A percentile compares a stretch with the other conserved stretches of the same genome.
Evolutionary conservation across 2,888 invertebrate species (phyloP).

Genomic region (Chloromyia formosa): DNA sequence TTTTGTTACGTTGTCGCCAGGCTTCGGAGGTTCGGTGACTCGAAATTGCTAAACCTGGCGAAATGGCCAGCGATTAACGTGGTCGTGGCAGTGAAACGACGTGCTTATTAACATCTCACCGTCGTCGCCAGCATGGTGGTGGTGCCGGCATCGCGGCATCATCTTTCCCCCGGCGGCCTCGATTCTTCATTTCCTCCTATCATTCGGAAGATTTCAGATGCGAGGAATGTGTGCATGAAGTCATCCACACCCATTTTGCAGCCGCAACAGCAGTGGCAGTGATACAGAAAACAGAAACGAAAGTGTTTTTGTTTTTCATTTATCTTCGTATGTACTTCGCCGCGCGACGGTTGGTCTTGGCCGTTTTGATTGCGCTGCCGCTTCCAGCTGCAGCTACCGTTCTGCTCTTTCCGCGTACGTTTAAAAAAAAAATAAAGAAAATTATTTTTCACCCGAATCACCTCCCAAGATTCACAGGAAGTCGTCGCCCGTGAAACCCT

Average conservation of each 20-base stretch:
- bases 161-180: too few relatives aligned
- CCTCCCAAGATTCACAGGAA: neutral
- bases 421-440: too few relatives aligned
- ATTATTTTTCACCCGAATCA: neutral
- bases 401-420: too few relatives aligned
- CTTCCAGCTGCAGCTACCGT: neutral
- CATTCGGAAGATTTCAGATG: conserved; percentile 3
- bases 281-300: conserved; percentile 13
- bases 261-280: neutral
- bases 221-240: conserved; percentile 29
- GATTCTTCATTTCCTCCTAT: neutral
- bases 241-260: conserved; percentile 41
- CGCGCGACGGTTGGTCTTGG: neutral
- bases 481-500: conserved; percentile 27
- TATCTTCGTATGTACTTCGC: neutral
- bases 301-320: conserved; percentile 6
- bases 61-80: neutral
- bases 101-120: neutral
- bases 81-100: neutral
- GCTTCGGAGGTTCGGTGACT: neutral
- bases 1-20: neutral
- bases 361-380: conserved; percentile 9
- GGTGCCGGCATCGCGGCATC: neutral
- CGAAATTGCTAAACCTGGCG: neutral
- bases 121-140: conserved; percentile 3